phyloP scores from a whole-genome alignment of 1,140 invertebrate genomes.

The Araneus ventricosus region DNA sequence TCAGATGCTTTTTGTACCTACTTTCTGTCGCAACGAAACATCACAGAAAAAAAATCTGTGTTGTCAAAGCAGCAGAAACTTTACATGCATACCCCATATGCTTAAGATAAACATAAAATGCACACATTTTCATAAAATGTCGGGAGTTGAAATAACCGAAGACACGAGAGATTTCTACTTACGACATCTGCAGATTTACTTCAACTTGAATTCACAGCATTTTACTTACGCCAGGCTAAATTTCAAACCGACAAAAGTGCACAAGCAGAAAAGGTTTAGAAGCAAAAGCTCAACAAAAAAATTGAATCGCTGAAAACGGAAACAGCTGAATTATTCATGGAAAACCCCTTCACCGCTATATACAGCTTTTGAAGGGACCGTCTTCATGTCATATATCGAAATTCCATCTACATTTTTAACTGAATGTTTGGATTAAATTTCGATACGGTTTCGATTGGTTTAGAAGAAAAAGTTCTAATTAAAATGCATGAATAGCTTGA shows the following conservation, averaged over 20 bases:
- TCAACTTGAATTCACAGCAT: not conserved
- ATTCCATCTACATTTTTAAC: not conserved
- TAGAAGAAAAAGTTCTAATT: not conserved
- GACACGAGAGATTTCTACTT: slow-evolving; percentile 16
- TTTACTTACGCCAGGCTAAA: slow-evolving; percentile 22
- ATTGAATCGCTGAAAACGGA: not conserved
- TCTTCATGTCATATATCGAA: not conserved
- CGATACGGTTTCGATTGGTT: not conserved
- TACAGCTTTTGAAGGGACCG: not conserved
- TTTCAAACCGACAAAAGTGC: slow-evolving; percentile 40
- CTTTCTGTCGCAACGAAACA: not conserved
- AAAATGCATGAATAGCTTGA: too few relatives aligned
- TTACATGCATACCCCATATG: not conserved
- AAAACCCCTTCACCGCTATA: not conserved
- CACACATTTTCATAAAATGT: slow-evolving; percentile 14
- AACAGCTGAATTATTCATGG: slow-evolving; percentile 54
- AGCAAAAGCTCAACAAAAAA: not conserved
- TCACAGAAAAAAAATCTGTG: not conserved
- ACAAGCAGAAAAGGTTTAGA: slow-evolving; percentile 33
- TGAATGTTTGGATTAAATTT: not conserved
- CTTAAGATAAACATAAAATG: slow-evolving; percentile 48
- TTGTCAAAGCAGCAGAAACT: not conserved
- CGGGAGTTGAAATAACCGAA: not conserved
- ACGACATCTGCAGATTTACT: not conserved
- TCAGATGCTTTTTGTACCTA: not conserved